Evolutionary conservation across 2,888 invertebrate genomes (phyloP).

Genomic region (Cyclophora albipunctata): DNA sequence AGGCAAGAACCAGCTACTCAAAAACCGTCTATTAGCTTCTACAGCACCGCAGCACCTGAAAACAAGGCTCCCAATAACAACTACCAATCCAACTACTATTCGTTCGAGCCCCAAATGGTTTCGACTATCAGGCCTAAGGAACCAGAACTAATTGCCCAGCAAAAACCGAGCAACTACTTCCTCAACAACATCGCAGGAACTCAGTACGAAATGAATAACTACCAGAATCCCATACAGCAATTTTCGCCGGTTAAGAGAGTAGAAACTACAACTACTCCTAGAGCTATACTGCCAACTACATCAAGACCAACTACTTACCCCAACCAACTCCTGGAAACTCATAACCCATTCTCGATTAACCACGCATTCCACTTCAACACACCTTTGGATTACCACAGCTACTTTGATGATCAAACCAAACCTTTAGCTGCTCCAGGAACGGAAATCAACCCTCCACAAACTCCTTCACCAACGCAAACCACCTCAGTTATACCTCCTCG

Average conservation of each 20-base stretch:
- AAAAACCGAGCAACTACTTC: conserved; percentile 48
- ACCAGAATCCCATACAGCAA: conserved; percentile 25
- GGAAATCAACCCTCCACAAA: conserved; percentile 21
- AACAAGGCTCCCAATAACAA: conserved; percentile 18
- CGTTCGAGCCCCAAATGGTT: conserved; percentile 61
- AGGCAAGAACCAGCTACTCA: conserved; percentile 44
- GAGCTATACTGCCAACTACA: conserved; percentile 28
- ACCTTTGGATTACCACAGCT: conserved; percentile 60
- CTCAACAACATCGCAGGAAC: conserved; percentile 32
- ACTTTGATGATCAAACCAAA: conserved; percentile 57
- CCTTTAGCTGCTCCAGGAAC: conserved; percentile 36
- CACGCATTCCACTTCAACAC: conserved; percentile 69
- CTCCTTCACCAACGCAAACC: conserved; percentile 25
- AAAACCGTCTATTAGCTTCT: conserved; percentile 59
- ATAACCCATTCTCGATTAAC: conserved; percentile 68
- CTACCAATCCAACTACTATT: conserved; percentile 50
- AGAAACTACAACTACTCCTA: conserved; percentile 38
- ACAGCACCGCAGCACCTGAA: conserved; percentile 24
- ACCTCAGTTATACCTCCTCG: conserved; percentile 25
- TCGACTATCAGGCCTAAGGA: conserved; percentile 46
- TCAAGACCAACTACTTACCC: conserved; percentile 46
- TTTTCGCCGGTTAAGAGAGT: conserved; percentile 29
- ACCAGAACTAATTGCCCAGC: conserved; percentile 30
- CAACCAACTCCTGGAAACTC: conserved; percentile 59
- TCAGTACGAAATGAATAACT: conserved; percentile 43